These are phyloP conservation scores for Drosophila kepulauana DNA, from an alignment of 1,140 invertebrate species.

Conservation along the genomic window DNA sequence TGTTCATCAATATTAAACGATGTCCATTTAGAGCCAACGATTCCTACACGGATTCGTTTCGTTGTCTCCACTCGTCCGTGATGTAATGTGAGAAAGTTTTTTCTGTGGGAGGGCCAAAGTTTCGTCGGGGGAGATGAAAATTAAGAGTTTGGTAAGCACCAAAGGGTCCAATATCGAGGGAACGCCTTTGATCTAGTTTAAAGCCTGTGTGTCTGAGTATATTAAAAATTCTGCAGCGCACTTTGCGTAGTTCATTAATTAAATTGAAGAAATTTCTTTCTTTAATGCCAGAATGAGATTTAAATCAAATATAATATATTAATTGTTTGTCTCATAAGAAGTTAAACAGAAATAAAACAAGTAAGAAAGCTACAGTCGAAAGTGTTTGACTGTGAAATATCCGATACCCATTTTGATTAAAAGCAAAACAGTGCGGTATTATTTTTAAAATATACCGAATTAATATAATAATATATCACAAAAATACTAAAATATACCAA, in stretches of 20 bases:
- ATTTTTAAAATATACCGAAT: too few species aligned
- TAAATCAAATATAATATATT: too few species aligned
- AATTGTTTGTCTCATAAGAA: too few species aligned
- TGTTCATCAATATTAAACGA: constrained; percentile 82
- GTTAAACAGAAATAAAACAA: too few species aligned
- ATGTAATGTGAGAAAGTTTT: constrained; percentile 81
- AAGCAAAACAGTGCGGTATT: too few species aligned
- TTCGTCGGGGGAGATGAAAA: constrained; percentile 2
- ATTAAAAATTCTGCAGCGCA: neutral
- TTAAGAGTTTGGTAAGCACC: constrained; percentile 18
- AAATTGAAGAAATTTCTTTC: neutral
- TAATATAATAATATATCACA: too few species aligned
- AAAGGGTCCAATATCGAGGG: constrained; percentile 15
- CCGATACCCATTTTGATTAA: too few species aligned
- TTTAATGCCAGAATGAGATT: too few species aligned
- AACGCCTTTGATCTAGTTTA: constrained; percentile 68
- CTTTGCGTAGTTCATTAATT: constrained; percentile 12
- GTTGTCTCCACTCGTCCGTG: constrained; percentile 53
- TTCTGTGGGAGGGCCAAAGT: constrained; percentile 33
- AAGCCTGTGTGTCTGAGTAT: neutral
- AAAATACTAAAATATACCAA: too few species aligned
- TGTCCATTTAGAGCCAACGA: constrained; percentile 66
- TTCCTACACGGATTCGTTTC: constrained; percentile 36
- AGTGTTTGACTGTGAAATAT: too few species aligned
- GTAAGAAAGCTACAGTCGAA: too few species aligned